Evolutionary conservation across 2,888 invertebrate species (phyloP).

Genomic region (Fissipunctia ypsillon): DNA sequence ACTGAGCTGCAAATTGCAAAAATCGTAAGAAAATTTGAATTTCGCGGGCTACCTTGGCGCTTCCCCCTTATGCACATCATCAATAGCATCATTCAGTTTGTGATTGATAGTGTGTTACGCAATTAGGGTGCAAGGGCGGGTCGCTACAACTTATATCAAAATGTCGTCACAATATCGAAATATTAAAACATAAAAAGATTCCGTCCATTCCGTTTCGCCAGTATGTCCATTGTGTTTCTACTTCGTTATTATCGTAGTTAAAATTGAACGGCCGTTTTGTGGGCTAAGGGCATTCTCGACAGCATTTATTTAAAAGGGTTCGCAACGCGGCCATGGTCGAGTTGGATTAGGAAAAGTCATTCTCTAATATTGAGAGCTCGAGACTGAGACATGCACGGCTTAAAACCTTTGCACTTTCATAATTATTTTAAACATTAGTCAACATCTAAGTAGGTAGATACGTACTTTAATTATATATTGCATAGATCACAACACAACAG

Average conservation of each 20-base stretch:
- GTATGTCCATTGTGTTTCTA: neutral
- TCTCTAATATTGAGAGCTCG: slow-evolving; percentile 8
- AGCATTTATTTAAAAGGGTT: slow-evolving; percentile 12
- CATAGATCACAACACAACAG: neutral
- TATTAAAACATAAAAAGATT: slow-evolving; percentile 6
- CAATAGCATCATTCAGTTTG: too few relatives aligned
- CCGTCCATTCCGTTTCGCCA: slow-evolving; percentile 19
- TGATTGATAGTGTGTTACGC: too few relatives aligned
- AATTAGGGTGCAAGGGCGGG: too few relatives aligned
- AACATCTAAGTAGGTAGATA: neutral
- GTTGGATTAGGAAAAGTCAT: slow-evolving; percentile 26
- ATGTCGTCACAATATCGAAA: neutral
- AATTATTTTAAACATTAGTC: neutral
- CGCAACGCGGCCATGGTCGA: slow-evolving; percentile 24
- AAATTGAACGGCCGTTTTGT: slow-evolving; percentile 29
- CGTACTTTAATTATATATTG: neutral
- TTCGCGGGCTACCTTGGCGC: too few relatives aligned
- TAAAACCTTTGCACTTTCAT: neutral
- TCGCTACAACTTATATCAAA: neutral
- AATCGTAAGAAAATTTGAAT: too few relatives aligned
- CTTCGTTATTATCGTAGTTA: slow-evolving; percentile 12
- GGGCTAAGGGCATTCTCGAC: slow-evolving; percentile 27
- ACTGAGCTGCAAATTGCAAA: too few relatives aligned
- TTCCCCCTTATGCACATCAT: too few relatives aligned
- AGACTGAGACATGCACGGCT: neutral